Conservation (phyloP, 2,797 vertebrate species). For the Spatula clypeata region DNA sequence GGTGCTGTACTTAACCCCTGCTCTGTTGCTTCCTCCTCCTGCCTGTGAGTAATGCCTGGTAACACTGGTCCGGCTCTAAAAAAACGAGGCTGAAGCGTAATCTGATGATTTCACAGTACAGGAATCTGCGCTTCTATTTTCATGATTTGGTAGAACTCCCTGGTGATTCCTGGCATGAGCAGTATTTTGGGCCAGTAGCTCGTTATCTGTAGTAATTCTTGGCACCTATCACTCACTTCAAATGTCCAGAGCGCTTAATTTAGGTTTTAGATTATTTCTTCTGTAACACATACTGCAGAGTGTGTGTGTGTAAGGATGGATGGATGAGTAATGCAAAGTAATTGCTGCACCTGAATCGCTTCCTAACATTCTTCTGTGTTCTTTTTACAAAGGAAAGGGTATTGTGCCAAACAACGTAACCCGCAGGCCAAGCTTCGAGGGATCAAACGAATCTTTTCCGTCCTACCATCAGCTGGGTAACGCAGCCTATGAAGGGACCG, state of each 20-base stretch:
- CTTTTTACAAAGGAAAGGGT: constrained; percentile 86
- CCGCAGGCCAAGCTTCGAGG: constrained; percentile 91
- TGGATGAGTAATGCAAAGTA: constrained; percentile 8
- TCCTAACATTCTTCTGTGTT: constrained; percentile 59
- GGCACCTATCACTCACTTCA: constrained; percentile 32
- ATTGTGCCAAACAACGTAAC: constrained; percentile 84
- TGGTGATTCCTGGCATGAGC: constrained; percentile 35
- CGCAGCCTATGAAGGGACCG: constrained; percentile 89
- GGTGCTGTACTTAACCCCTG: neutral
- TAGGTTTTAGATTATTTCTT: constrained; percentile 13
- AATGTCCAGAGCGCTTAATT: constrained; percentile 15
- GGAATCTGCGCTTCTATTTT: constrained; percentile 66
- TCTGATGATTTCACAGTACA: constrained; percentile 45
- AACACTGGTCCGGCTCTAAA: constrained; percentile 9
- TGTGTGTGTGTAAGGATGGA: neutral
- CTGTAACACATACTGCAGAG: neutral
- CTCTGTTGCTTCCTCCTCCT: neutral
- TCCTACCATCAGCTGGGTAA: constrained; percentile 91
- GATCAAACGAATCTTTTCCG: constrained; percentile 89
- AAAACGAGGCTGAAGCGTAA: neutral
- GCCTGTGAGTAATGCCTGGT: neutral
- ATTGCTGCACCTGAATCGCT: constrained; percentile 22
- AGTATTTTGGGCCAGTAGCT: constrained; percentile 15
- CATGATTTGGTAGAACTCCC: constrained; percentile 38
- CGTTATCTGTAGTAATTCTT: neutral